Evolutionary conservation across 2,888 invertebrate species (phyloP).

Genomic region (Drosophila percnosoma): DNA sequence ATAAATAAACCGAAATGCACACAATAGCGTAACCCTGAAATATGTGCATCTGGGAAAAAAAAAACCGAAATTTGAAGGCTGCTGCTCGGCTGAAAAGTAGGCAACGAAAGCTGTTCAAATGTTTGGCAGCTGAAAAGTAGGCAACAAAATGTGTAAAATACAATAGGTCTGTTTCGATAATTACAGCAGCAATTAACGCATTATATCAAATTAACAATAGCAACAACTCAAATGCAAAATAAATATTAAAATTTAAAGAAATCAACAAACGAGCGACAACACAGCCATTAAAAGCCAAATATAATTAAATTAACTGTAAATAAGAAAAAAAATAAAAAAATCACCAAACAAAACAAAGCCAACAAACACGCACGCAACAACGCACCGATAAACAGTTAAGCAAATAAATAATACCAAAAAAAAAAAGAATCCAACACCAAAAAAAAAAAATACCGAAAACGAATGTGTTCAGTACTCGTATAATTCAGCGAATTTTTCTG

Average conservation of each 20-base stretch:
- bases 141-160: constrained; percentile 15
- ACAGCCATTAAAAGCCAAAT: constrained; percentile 41
- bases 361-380: constrained; percentile 25
- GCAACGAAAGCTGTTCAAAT: constrained; percentile 20
- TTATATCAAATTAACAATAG: constrained; percentile 29
- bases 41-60: constrained; percentile 25
- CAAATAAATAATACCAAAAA: constrained; percentile 26
- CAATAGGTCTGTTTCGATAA: not conserved
- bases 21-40: constrained; percentile 62
- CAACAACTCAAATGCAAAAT: constrained; percentile 25
- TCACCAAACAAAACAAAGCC: constrained; percentile 5
- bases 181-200: constrained; percentile 32
- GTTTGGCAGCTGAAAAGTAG: constrained; percentile 17
- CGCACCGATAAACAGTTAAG: constrained; percentile 46
- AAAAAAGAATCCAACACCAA: constrained; percentile 4
- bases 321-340: constrained; percentile 14
- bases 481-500: constrained; percentile 52
- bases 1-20: constrained; percentile 37
- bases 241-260: constrained; percentile 26
- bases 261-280: constrained; percentile 12
- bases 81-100: constrained; percentile 29
- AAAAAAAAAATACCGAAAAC: constrained; percentile 25
- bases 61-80: constrained; percentile 42
- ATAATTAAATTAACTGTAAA: constrained; percentile 60
- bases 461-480: constrained; percentile 56